phyloP scores from a whole-genome alignment of 2,888 invertebrate genomes.

The Drosophila pegasa region DNA sequence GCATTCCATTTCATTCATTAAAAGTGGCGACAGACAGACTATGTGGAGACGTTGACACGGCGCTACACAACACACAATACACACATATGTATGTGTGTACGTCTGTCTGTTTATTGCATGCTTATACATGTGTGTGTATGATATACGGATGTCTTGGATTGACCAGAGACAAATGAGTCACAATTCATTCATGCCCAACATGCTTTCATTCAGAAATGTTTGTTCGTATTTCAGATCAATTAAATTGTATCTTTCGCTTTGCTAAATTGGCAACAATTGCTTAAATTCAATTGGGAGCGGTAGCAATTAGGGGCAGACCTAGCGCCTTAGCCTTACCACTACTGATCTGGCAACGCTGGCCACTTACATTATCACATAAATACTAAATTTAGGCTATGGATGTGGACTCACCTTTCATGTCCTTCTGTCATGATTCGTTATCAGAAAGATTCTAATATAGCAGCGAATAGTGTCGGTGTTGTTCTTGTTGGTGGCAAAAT shows the following conservation, averaged over 20 bases:
- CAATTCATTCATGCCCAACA: conserved; percentile 54
- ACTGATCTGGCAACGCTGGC: conserved; percentile 37
- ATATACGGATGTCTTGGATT: conserved; percentile 27
- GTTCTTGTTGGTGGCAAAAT: conserved; percentile 87
- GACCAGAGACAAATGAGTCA: conserved; percentile 57
- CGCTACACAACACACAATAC: conserved; percentile 26
- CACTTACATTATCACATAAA: conserved; percentile 3
- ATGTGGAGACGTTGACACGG: conserved; percentile 60
- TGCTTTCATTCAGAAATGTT: conserved; percentile 52
- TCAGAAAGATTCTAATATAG: conserved; percentile 93
- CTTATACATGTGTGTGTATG: neutral
- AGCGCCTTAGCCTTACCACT: neutral
- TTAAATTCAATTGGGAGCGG: conserved; percentile 39
- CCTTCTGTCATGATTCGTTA: conserved; percentile 95
- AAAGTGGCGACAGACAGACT: conserved; percentile 75
- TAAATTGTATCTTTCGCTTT: conserved; percentile 41
- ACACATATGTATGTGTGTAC: neutral
- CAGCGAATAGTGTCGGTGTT: conserved; percentile 88
- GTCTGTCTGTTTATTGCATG: conserved; percentile 4
- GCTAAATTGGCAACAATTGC: conserved; percentile 55
- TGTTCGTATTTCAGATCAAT: conserved; percentile 43
- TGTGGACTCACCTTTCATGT: conserved; percentile 92
- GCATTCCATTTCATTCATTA: conserved; percentile 79
- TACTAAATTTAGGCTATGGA: neutral
- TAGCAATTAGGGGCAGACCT: conserved; percentile 37